Evolutionary conservation across 2,113 vertebrate species (phyloP).

Genomic region (Oenanthe melanoleuca): DNA sequence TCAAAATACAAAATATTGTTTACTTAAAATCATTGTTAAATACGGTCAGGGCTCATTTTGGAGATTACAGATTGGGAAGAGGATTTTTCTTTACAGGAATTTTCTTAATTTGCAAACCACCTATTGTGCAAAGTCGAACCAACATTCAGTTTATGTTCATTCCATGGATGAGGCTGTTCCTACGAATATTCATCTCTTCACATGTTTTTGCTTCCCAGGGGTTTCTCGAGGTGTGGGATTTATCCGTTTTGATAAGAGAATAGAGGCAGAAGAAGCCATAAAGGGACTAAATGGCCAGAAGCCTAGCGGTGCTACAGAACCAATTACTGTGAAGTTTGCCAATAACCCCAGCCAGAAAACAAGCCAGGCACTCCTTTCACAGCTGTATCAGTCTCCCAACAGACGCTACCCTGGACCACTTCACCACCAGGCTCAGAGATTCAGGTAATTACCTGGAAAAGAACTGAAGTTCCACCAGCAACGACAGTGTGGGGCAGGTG

Average conservation of each 20-base stretch:
- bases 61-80: neutral
- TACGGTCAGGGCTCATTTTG: neutral
- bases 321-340: constrained; percentile 99
- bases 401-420: constrained; percentile 98
- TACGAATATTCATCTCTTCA: neutral
- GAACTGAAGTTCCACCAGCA: neutral
- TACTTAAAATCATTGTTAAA: neutral
- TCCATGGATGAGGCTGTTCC: neutral
- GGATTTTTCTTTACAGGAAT: neutral
- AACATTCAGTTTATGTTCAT: neutral
- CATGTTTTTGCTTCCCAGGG: constrained; percentile 76
- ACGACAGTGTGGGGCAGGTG: neutral
- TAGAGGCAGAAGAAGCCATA: constrained; percentile 99
- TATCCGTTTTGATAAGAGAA: constrained; percentile 99
- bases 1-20: neutral
- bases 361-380: constrained; percentile 98
- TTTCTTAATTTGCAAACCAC: neutral
- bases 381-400: constrained; percentile 99
- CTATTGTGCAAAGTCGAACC: neutral
- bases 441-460: constrained; percentile 89
- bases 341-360: constrained; percentile 99
- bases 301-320: constrained; percentile 97
- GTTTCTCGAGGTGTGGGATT: constrained; percentile 99
- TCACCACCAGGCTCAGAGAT: constrained; percentile 99
- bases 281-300: constrained; percentile 99